Evolutionary conservation across 1,140 invertebrate species (phyloP), one percentile per base, ranked within the genome.

Genomic region (Procambarus virginalis): DNA sequence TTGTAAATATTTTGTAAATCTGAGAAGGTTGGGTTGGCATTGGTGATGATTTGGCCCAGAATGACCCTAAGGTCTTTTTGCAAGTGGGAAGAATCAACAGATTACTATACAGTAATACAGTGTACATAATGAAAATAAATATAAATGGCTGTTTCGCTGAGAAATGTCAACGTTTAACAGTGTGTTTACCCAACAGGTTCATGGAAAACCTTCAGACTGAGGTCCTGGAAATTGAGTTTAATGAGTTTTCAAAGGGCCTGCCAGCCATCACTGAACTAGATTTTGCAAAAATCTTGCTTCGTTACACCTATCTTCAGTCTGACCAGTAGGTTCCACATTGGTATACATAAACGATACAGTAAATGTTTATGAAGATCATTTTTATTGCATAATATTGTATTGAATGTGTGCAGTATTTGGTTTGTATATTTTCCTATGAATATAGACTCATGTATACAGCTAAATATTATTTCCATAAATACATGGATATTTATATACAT

Each of bases 181-280:
- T 60, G 2, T 85, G 58, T 73, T 70, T 87, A 73, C 76, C 45
- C 1, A 68, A 86, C 92, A 96, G 96, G 93, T 99, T 99, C 93
- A 99, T 99, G 98, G 97, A 99, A 93, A 98, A 99, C 94, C 94
- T 99, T 76, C 99, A 99, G 94, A 97, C 96, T 3, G 99, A 99
- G 95, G 97, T 99, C 4, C 95, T 99, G n/a, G 98, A 99, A 94
- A 94, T 99, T 86, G 99, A 99, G 94, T 99, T 99, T 93, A 96
- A 97, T 91, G 98, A 99, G 93, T 99, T 98, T 93, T 96, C 97
- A 2, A 96, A 97, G 94, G 99, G 99, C 17, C 96, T 98, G 92
- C 95, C 96, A 60, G 97, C 96, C 0, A 99, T 99, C 91, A 97
- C 97, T 1, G 98, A 99, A 94, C 95, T 98, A 88, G 98, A 99